Evolutionary conservation across 2,113 vertebrate genomes (phyloP), one percentile per base, ranked within the genome.

Genomic region (Australoheros scitulus): DNA sequence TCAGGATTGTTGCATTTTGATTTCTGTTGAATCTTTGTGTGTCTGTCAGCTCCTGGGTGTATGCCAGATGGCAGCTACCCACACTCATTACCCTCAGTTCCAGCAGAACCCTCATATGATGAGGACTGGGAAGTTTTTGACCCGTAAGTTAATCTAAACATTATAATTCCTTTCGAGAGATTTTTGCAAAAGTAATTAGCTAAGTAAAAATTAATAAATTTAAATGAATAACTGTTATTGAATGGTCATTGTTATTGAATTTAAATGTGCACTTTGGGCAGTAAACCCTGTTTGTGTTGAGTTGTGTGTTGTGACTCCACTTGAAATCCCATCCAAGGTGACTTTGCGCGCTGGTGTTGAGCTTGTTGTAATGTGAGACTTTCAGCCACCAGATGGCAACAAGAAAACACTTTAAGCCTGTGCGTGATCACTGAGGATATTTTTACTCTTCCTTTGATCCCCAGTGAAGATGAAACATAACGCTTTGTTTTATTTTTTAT

Each of bases 111-210:
- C 74, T 97, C 98, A 61, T 99, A 99, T 76, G 98, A 99, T 83
- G 98, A 99, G 93, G 98, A 99, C 93, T 99, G 98, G 98, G 98
- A 99, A 90, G 98, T 99, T 76, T 99, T 99, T 95, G 98, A 99
- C 93, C 98, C 98, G 98, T 99, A 93, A 97, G 98, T 97, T 87
- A 1, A 76, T 24, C n/a, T 29, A 29, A 47, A 20, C 29, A 18
- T 68, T 68, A 26, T 17, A 70, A 70, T 32, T 52, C 65, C 15
- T 70, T 70, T 52, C 24, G 29, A 26, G 13, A 17, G 47, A 17
- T 14, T 47, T 47, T 14, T 13, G 13, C 10, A 13, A 13, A 11
- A 43, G 41, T 43, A 43, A 29, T 50, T 68, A 43, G 17, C 47
- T 29, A 50, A 29, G 22, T 47, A 47, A 68, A 26, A 15, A 26